Base-by-base conservation (phyloP, 2,797 vertebrate genomes). In the Halcyon badia region DNA sequence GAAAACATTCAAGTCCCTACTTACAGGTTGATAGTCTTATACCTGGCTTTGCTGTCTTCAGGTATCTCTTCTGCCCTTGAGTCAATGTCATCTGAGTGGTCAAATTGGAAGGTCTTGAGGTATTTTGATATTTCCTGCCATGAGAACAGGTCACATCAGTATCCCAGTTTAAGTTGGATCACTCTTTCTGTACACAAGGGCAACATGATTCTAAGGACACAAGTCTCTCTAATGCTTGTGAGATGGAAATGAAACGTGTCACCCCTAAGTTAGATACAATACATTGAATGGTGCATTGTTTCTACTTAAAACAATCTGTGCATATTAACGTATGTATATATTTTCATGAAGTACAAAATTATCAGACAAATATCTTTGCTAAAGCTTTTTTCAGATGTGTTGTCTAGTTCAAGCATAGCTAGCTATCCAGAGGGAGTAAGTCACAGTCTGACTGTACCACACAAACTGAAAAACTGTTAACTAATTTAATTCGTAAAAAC, bases 301-400 rank as follows among this genome's bases (percentile, higher is more conserved):
- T 65, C 35, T 51, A 14, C 21, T 33, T 41, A 37, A 80, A 77
- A 49, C 5, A 61, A 10, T 42, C 33, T 51, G 31, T 5, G 2
- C 3, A 7, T 77, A 9, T 56, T 71, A 35, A 75, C 0, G 0
- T 24, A 24, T 26, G 5, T 15, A 7, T 21, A 5, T 41, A 17
- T 71, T 88, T 92, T 75, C 37, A 83, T 25, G 31, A 78, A 81
- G 30, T 19, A 37, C 22, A 81, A 60, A 89, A 64, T 65, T 58
- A 73, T 49, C 12, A 66, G 61, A 31, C 5, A 73, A 71, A 66
- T 70, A 17, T 24, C 10, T 68, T 81, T 85, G 28, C 30, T 86
- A 51, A 75, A 71, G 25, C 20, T 64, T 77, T 61, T 84, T 46
- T 19, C 52, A 15, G 26, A n/a, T 28, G 3, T 35, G 12, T 60